Evolutionary conservation across 1,140 invertebrate species (phyloP).

Genomic region (Drosophila orosa): DNA sequence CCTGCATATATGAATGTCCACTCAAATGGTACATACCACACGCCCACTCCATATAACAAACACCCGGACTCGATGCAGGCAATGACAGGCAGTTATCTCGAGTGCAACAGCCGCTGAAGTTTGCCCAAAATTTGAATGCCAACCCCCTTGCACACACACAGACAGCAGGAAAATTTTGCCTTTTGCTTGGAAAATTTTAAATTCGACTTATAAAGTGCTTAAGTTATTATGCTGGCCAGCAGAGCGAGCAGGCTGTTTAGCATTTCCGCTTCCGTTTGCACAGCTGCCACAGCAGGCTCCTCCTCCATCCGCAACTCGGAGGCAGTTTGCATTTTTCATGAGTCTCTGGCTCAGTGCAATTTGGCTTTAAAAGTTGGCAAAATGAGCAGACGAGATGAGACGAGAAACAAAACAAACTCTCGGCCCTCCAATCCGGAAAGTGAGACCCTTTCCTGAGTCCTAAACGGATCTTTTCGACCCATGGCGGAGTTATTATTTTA

Average conservation of each 20-base stretch:
- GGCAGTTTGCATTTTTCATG: conserved; percentile 60
- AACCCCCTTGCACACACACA: too few relatives aligned
- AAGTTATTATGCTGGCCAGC: conserved; percentile 63
- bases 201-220: conserved; percentile 75
- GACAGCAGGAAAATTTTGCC: conserved; percentile 11
- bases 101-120: conserved; percentile 53
- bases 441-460: conserved; percentile 13
- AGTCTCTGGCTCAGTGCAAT: conserved; percentile 46
- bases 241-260: conserved; percentile 54
- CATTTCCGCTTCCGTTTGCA: conserved; percentile 69
- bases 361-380: conserved; percentile 38
- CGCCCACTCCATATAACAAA: background rate
- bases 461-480: conserved; percentile 25
- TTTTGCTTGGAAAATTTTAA: conserved; percentile 54
- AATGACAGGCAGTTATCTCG: conserved; percentile 59
- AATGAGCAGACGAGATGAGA: conserved; percentile 32
- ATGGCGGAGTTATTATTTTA: conserved; percentile 63
- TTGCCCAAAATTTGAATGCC: conserved; percentile 26
- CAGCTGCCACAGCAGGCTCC: conserved; percentile 19
- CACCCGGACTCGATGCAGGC: conserved; percentile 3
- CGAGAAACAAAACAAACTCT: conserved; percentile 32
- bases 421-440: conserved; percentile 6
- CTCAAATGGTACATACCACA: background rate
- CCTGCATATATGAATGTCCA: conserved; percentile 1
- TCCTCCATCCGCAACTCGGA: background rate